Evolutionary conservation across 2,888 invertebrate species (phyloP).

Genomic region (Eueremaeus valkanovi): DNA sequence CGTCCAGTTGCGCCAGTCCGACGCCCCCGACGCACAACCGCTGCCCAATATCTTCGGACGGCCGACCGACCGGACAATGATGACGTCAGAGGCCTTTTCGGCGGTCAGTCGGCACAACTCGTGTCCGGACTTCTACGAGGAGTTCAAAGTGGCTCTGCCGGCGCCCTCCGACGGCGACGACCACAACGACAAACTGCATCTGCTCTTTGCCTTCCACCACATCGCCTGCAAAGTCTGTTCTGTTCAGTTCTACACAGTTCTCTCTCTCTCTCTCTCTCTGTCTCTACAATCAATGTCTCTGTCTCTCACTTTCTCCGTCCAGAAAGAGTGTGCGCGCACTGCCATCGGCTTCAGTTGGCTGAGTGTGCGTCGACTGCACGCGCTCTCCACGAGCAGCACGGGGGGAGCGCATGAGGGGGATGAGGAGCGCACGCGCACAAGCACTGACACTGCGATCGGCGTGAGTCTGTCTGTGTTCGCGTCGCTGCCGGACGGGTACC

Average conservation of each 20-base stretch:
- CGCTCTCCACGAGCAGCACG: slow-evolving; percentile 65
- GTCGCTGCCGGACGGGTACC: slow-evolving; percentile 80
- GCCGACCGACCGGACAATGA: slow-evolving; percentile 56
- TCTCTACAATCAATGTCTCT: no score
- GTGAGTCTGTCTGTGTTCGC: slow-evolving; percentile 80
- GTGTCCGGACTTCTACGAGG: slow-evolving; percentile 85
- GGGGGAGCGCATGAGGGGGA: no score
- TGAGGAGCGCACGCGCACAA: no score
- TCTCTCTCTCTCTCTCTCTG: no score
- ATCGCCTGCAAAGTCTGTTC: slow-evolving; percentile 79
- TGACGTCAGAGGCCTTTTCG: slow-evolving; percentile 61
- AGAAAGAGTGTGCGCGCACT: slow-evolving; percentile 49
- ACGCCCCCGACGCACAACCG: slow-evolving; percentile 66
- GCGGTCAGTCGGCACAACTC: slow-evolving; percentile 82
- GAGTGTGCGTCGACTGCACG: slow-evolving; percentile 22
- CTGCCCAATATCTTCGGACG: slow-evolving; percentile 75
- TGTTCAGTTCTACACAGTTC: no score
- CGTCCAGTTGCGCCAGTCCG: slow-evolving; percentile 78
- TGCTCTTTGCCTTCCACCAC: slow-evolving; percentile 92
- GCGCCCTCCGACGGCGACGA: no score
- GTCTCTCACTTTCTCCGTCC: no score
- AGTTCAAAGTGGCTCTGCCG: slow-evolving; percentile 84
- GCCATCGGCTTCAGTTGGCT: slow-evolving; percentile 93
- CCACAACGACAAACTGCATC: slow-evolving; percentile 77
- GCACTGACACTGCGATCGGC: slow-evolving; percentile 64